Conservation (phyloP, 92 coral and sea anemone genomes). For the Diadumene lineata region DNA sequence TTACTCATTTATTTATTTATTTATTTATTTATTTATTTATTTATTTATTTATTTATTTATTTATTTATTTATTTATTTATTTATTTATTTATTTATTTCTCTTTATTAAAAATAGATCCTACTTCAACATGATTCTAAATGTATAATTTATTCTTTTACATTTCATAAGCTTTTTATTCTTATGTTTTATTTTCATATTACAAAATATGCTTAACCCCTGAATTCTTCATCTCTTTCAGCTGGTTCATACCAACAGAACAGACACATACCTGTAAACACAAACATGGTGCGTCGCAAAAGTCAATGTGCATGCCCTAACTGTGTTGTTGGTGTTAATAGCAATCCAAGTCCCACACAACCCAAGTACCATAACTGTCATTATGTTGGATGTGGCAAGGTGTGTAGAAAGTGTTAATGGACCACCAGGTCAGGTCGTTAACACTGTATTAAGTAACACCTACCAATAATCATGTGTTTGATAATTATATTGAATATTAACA, state of each 20-base stretch:
- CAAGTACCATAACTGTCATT: conserved; percentile 80
- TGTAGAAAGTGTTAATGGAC: conserved; percentile 21
- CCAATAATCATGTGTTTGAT: not conserved
- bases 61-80: no score
- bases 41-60: no score
- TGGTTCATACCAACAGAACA: conserved; percentile 4
- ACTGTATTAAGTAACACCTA: not conserved
- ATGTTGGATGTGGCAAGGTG: conserved; percentile 91
- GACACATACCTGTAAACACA: conserved; percentile 12
- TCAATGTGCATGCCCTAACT: conserved; percentile 86
- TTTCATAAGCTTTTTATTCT: not conserved
- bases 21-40: no score
- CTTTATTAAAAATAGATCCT: no score
- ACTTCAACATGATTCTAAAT: not conserved
- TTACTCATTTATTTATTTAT: no score
- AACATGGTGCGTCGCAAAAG: conserved; percentile 68
- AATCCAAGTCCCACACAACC: conserved; percentile 70
- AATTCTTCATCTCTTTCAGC: not conserved
- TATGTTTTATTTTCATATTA: not conserved
- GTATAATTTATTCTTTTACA: not conserved
- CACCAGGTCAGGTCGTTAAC: conserved; percentile 16
- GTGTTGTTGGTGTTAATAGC: conserved; percentile 71
- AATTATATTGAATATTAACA: not conserved
- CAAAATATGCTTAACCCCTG: no score
- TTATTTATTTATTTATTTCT: no score